phyloP scores from a whole-genome alignment of 2,797 vertebrate genomes.

The Bradypodion ventrale region DNA sequence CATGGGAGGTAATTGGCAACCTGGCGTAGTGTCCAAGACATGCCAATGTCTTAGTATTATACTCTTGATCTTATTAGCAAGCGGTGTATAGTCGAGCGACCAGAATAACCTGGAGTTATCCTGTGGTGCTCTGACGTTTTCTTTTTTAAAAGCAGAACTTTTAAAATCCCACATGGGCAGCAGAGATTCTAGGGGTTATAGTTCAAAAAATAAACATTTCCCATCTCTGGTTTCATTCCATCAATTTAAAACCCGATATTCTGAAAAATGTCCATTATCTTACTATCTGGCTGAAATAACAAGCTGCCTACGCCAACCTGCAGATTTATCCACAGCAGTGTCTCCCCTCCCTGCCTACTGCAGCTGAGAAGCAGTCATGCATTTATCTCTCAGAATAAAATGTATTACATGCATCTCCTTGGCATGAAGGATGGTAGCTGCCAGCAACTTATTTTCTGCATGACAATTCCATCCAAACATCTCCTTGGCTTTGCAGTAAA shows the following conservation, averaged over 20 bases:
- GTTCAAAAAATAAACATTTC: no score
- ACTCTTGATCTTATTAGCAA: no score
- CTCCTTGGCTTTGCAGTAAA: slow-evolving; percentile 24
- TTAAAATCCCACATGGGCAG: no score
- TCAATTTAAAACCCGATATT: not conserved
- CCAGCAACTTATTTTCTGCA: slow-evolving; percentile 28
- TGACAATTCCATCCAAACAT: slow-evolving; percentile 11
- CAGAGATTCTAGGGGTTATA: no score
- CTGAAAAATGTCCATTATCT: slow-evolving; percentile 5
- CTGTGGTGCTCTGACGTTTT: no score
- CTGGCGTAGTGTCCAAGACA: no score
- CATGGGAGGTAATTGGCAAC: no score
- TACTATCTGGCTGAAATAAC: not conserved
- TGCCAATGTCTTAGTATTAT: no score
- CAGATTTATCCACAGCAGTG: not conserved
- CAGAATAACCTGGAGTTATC: no score
- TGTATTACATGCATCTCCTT: slow-evolving; percentile 25
- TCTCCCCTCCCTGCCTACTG: not conserved
- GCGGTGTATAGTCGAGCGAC: no score
- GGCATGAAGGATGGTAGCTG: slow-evolving; percentile 8
- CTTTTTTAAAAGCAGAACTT: no score
- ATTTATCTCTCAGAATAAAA: slow-evolving; percentile 31
- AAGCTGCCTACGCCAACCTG: not conserved
- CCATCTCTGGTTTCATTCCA: no score
- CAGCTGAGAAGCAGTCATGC: slow-evolving; percentile 1